These are phyloP conservation scores for Sebastes kiyomatsui DNA, from an alignment of 2,797 vertebrate species.

Conservation along the genomic window DNA sequence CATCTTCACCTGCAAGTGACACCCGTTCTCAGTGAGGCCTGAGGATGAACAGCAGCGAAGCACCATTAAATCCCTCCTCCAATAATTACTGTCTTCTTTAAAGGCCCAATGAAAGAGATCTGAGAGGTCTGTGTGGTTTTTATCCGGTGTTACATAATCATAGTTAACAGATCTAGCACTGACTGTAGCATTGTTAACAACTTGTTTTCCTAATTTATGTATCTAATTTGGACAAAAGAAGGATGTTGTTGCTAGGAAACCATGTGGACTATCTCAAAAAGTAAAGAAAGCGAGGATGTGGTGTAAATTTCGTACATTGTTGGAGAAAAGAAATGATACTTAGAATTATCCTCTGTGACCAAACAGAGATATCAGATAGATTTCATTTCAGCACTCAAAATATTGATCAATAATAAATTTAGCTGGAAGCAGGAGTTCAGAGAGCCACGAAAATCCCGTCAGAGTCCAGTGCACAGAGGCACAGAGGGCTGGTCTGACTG, in stretches of 20 bases:
- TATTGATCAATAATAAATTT: no score
- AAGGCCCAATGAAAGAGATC: conserved; percentile 3
- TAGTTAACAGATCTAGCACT: neutral
- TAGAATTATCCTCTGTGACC: neutral
- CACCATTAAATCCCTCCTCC: conserved; percentile 23
- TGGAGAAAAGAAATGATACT: neutral
- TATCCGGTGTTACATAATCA: conserved; percentile 17
- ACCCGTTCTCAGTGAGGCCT: conserved; percentile 10
- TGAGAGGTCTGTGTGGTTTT: conserved; percentile 8
- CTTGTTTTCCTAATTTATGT: conserved; percentile 17
- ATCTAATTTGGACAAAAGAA: neutral
- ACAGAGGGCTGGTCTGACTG: neutral
- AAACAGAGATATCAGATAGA: neutral
- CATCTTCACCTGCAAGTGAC: conserved; percentile 13
- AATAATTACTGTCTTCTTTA: conserved; percentile 20
- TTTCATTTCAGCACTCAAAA: neutral
- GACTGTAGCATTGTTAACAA: neutral
- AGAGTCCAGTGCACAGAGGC: no score
- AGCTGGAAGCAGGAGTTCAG: no score
- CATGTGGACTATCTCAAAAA: neutral
- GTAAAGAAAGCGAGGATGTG: neutral
- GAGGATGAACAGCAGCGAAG: neutral
- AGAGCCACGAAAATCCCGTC: no score
- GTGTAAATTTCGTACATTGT: neutral
- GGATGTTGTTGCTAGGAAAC: conserved; percentile 9